Evolutionary conservation across 1,140 invertebrate species (phyloP).

Genomic region (Parasteatoda tepidariorum): DNA sequence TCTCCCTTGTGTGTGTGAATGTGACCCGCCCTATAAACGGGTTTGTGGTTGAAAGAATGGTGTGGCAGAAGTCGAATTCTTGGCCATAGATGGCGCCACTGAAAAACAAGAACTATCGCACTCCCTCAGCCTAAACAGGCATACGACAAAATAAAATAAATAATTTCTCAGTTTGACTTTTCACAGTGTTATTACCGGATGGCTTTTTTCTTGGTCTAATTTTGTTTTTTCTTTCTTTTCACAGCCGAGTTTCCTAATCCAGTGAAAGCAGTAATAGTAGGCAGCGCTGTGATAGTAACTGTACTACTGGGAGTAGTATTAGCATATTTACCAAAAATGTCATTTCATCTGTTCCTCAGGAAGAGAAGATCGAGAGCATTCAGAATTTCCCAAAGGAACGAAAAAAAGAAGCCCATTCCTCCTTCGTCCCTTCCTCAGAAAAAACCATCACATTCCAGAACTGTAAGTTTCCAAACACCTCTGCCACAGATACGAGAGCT

Average conservation of each 20-base stretch:
- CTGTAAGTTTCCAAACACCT: slow-evolving; percentile 42
- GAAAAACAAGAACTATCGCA: too few relatives aligned
- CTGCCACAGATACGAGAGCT: slow-evolving; percentile 21
- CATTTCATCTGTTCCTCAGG: not conserved
- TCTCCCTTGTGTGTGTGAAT: too few relatives aligned
- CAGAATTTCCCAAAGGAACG: slow-evolving; percentile 9
- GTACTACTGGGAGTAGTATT: slow-evolving; percentile 38
- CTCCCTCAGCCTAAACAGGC: too few relatives aligned
- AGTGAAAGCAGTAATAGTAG: slow-evolving; percentile 44
- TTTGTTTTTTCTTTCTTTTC: not conserved
- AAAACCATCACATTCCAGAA: slow-evolving; percentile 1
- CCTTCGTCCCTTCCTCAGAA: not conserved
- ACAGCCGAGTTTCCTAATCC: slow-evolving; percentile 35
- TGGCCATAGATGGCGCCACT: too few relatives aligned
- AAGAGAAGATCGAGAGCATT: not conserved
- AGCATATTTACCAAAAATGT: slow-evolving; percentile 38
- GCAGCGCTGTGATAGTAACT: slow-evolving; percentile 45
- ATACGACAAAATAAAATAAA: too few relatives aligned
- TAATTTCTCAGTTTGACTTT: too few relatives aligned
- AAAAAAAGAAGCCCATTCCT: not conserved
- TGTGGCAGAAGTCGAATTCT: too few relatives aligned
- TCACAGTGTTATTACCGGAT: too few relatives aligned
- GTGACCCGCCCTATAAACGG: too few relatives aligned
- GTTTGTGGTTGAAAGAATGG: too few relatives aligned
- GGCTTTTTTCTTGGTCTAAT: not conserved